Base-by-base conservation (phyloP, 2,888 invertebrate species). In the Drosophila helvetica region DNA sequence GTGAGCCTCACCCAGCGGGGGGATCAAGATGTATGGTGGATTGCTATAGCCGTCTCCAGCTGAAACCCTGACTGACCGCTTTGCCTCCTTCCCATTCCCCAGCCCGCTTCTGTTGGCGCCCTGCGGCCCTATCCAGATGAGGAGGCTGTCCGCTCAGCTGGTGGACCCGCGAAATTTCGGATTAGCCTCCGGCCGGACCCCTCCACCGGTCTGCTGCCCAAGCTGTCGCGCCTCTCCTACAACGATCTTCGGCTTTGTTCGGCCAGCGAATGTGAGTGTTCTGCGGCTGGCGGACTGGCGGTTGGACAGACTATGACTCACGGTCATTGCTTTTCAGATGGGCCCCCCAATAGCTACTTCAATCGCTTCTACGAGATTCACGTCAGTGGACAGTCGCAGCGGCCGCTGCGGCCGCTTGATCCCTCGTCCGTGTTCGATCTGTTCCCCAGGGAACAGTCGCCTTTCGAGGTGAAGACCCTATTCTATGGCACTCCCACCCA, bases 231-330 rank as follows among this genome's bases (percentile, higher is more conserved):
- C 0, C 43, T 86, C n/a, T 17, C 8, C 4, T 62, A 61, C 27
- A 87, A 86, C 51, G 66, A 73, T 7, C 54, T 19, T 3, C 19
- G 48, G 1, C 59, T 88, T 8, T 86, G 85, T 53, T 55, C 54
- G 1, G 47, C 46, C 30, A 70, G 60, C 17, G 76, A 81, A 48
- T 88, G 85, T 88, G 53, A 86, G 88, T 86, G 51, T 1, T n/a
- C 38, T 6, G 38, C 38, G n/a, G n/a, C n/a, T n/a, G n/a, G n/a
- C n/a, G 6, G 1, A 2, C 6, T 1, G 1, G 2, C 2, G 27
- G 25, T 18, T 3, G n/a, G 42, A 10, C 7, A 12, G 8, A 19
- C 27, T 8, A 10, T 18, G 27, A 9, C 12, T 17, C 10, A n/a
- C 8, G 12, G 1, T 18, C 19, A n/a, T 42, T 22, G 25, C n/a